A percentile compares a stretch with the other conserved stretches of the same genome.
phyloP scores from a whole-genome alignment of 2,888 invertebrate species.

The Temnothorax ravouxi region DNA sequence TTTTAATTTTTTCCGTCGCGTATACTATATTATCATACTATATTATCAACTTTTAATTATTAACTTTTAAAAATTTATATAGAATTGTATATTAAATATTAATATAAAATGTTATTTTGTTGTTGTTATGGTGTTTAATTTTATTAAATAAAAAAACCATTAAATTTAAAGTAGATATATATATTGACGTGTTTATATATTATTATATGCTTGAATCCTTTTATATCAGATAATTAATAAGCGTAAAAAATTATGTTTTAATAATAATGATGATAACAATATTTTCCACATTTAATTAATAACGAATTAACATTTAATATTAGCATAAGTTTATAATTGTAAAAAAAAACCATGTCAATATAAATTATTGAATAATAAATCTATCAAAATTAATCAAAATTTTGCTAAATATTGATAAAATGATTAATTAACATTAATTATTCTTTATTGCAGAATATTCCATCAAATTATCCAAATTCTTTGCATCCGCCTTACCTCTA shows the following conservation, averaged over 20 bases:
- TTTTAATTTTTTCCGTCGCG: neutral
- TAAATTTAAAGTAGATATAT: neutral
- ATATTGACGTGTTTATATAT: neutral
- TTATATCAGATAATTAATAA: neutral
- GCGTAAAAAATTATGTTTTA: neutral
- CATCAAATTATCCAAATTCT: neutral
- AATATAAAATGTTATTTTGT: neutral
- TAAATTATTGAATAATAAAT: slow-evolving; percentile 14
- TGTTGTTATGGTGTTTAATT: neutral
- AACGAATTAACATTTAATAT: neutral
- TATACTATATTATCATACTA: too few relatives aligned
- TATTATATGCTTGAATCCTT: neutral
- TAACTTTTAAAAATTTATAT: neutral
- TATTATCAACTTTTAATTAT: neutral
- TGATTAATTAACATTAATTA: neutral
- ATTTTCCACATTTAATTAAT: neutral
- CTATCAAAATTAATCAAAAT: neutral
- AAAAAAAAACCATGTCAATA: neutral
- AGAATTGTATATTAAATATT: neutral
- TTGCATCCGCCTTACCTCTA: too few relatives aligned
- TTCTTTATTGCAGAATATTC: neutral
- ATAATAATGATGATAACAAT: neutral
- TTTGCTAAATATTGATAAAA: neutral
- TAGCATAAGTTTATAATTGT: neutral
- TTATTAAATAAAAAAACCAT: neutral